Conservation (phyloP, 2,113 vertebrate species). For the Herpetotheres cachinnans region DNA sequence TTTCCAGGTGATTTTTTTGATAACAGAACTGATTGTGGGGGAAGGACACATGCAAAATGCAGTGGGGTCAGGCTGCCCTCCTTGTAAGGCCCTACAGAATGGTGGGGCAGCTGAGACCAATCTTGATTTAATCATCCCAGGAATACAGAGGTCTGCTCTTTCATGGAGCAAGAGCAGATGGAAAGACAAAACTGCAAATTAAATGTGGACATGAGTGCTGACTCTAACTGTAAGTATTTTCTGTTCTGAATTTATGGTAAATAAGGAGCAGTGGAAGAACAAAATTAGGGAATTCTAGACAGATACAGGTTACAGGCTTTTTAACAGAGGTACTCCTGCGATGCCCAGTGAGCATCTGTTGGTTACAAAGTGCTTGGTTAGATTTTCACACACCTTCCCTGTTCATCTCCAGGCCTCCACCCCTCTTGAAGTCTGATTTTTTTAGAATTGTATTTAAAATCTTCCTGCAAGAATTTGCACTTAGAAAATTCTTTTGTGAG, state of each 20-base stretch:
- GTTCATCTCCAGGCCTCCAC: not conserved
- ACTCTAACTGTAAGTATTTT: not conserved
- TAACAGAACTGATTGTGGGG: not conserved
- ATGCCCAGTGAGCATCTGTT: not conserved
- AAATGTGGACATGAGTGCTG: not conserved
- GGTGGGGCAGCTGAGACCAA: not conserved
- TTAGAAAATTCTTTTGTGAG: not conserved
- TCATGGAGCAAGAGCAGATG: not conserved
- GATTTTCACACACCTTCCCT: not conserved
- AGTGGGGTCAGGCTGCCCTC: not conserved
- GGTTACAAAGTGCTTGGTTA: not conserved
- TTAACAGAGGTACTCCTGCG: not conserved
- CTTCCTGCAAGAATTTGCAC: not conserved
- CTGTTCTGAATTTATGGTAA: not conserved
- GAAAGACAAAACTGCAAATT: not conserved
- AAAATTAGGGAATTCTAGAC: not conserved
- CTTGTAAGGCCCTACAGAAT: not conserved
- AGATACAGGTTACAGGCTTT: not conserved
- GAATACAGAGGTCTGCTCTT: not conserved
- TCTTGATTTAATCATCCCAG: not conserved
- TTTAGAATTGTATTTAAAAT: not conserved
- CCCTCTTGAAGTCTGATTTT: not conserved
- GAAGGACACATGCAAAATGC: not conserved
- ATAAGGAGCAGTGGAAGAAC: not conserved
- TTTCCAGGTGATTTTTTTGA: conserved; percentile 21